phyloP scores from a whole-genome alignment of 2,113 vertebrate genomes.

The Catharus minimus region DNA sequence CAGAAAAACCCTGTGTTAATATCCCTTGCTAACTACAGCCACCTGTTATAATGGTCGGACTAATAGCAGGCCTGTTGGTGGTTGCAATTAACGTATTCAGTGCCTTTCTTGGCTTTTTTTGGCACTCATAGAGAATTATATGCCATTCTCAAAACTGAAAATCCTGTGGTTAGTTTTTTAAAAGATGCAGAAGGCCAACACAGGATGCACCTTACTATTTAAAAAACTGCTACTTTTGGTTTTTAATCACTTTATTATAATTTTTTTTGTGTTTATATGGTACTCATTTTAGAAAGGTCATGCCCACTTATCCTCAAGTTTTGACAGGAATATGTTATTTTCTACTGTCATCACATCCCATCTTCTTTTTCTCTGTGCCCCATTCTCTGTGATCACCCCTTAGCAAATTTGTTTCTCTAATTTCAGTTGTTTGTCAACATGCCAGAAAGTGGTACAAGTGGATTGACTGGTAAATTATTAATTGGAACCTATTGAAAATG shows the following conservation, averaged over 20 bases:
- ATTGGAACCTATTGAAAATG: neutral
- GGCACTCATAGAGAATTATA: neutral
- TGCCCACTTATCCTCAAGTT: neutral
- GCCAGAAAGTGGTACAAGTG: neutral
- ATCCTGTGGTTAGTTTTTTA: neutral
- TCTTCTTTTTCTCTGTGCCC: neutral
- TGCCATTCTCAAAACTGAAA: neutral
- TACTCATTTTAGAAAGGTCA: neutral
- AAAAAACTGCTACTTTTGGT: neutral
- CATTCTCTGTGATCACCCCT: neutral
- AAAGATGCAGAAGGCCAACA: neutral
- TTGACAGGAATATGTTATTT: neutral
- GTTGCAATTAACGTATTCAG: neutral
- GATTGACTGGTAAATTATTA: neutral
- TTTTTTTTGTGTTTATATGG: neutral
- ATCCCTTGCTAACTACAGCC: constrained; percentile 26
- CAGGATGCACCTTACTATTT: neutral
- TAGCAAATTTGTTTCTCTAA: neutral
- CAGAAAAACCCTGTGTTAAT: neutral
- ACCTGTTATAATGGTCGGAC: constrained; percentile 18
- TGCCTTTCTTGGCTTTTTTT: neutral
- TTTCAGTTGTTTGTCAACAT: constrained; percentile 8
- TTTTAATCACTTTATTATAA: neutral
- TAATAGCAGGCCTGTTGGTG: neutral
- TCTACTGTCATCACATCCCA: neutral